A percentile compares a stretch with the other conserved stretches of the same genome.
Conservation (phyloP, 2,888 invertebrate genomes). For the Drosophila sordidula region DNA sequence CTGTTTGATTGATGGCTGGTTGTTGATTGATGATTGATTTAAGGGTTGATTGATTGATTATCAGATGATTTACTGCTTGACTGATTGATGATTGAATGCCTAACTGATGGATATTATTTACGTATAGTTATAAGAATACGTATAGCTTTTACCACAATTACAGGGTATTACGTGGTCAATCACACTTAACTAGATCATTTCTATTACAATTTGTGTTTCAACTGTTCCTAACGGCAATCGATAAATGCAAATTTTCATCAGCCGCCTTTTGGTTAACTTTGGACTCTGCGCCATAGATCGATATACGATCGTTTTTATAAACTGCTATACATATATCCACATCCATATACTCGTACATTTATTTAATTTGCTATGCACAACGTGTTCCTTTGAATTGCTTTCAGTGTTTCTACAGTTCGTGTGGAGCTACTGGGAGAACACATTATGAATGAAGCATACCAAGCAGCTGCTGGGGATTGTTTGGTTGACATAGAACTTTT, state of each 20-base stretch:
- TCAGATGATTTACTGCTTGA: too few relatives aligned
- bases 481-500: conserved; percentile 7
- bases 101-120: too few relatives aligned
- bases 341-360: conserved; percentile 8
- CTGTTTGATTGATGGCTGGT: too few relatives aligned
- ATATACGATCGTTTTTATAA: conserved; percentile 6
- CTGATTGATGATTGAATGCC: too few relatives aligned
- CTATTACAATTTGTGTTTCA: conserved; percentile 44
- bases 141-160: neutral
- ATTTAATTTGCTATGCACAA: conserved; percentile 22
- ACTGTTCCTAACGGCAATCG: conserved; percentile 55
- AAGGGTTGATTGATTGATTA: too few relatives aligned
- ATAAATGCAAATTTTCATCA: conserved; percentile 52
- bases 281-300: conserved; percentile 11
- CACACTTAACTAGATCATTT: neutral
- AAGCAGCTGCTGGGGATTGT: conserved; percentile 28
- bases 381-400: conserved; percentile 29
- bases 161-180: neutral
- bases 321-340: conserved; percentile 5
- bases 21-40: too few relatives aligned
- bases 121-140: neutral
- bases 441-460: conserved; percentile 43
- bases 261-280: conserved; percentile 1
- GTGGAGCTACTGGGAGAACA: conserved; percentile 5
- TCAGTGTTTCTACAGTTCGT: conserved; percentile 41